phyloP scores from a whole-genome alignment of 2,113 vertebrate genomes.

The Chloroceryle aenea region DNA sequence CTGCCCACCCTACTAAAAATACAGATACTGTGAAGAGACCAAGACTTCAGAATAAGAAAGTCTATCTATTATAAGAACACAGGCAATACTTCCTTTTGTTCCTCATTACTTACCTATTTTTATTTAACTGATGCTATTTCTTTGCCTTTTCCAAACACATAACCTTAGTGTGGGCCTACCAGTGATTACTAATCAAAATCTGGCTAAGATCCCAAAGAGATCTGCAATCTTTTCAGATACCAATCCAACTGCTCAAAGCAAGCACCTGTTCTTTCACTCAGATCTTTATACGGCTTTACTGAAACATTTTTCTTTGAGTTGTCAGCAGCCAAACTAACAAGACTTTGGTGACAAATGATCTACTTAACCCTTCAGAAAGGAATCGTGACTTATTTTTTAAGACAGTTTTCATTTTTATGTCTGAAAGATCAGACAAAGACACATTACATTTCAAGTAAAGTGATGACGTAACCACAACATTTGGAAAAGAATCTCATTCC shows the following conservation, averaged over 20 bases:
- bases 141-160: not conserved
- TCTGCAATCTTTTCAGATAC: not conserved
- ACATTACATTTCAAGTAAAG: not conserved
- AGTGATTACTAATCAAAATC: not conserved
- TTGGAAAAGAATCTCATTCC: not conserved
- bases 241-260: not conserved
- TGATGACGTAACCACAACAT: not conserved
- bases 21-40: not conserved
- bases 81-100: not conserved
- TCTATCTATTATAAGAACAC: not conserved
- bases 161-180: not conserved
- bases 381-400: not conserved
- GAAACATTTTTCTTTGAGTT: not conserved
- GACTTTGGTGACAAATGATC: constrained; percentile 4
- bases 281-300: not conserved
- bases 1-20: not conserved
- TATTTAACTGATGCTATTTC: not conserved
- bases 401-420: not conserved
- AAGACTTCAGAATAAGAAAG: not conserved
- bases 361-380: not conserved
- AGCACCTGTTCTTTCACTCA: accelerated
- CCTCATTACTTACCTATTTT: not conserved
- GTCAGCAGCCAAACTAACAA: not conserved
- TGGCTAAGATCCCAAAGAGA: not conserved
- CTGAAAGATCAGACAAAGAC: not conserved